These are phyloP conservation scores for Paramormyrops kingsleyae DNA, from an alignment of 2,113 vertebrate genomes.

Conservation along the genomic window DNA sequence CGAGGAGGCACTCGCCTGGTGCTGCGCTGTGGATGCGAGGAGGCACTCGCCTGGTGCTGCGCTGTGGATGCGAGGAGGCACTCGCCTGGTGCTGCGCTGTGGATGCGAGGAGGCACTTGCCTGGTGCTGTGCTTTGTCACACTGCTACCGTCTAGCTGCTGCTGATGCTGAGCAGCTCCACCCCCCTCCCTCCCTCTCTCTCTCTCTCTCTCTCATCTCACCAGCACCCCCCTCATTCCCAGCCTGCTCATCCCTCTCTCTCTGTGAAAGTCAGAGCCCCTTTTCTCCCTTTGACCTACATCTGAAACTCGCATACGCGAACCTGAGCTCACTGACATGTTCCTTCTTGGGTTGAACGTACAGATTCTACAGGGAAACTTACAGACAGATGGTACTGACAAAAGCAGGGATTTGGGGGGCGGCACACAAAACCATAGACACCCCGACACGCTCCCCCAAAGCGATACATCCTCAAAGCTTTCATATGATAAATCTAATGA, in stretches of 20 bases:
- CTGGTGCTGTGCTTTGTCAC: slow-evolving; percentile 33
- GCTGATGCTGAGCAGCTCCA: slow-evolving; percentile 55
- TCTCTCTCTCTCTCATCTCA: not conserved
- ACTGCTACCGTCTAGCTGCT: slow-evolving; percentile 60
- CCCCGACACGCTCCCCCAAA: not conserved
- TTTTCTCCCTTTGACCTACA: slow-evolving; percentile 6
- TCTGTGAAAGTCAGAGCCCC: not conserved
- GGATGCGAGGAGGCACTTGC: slow-evolving; percentile 63
- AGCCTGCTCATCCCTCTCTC: slow-evolving; percentile 2
- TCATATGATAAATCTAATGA: not conserved
- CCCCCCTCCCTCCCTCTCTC: not conserved
- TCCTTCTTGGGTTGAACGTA: not conserved
- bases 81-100: slow-evolving; percentile 48
- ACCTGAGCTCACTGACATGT: not conserved
- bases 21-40: slow-evolving; percentile 54
- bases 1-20: slow-evolving; percentile 61
- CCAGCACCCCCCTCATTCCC: not conserved
- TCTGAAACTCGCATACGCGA: not conserved
- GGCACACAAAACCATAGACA: not conserved
- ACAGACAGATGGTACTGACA: not conserved
- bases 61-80: slow-evolving; percentile 62
- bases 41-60: slow-evolving; percentile 59
- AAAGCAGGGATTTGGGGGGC: not conserved
- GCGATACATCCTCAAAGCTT: not conserved
- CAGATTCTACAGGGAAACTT: not conserved